Base-by-base conservation (phyloP, 2,888 invertebrate genomes). In the Mystacides longicornis region DNA sequence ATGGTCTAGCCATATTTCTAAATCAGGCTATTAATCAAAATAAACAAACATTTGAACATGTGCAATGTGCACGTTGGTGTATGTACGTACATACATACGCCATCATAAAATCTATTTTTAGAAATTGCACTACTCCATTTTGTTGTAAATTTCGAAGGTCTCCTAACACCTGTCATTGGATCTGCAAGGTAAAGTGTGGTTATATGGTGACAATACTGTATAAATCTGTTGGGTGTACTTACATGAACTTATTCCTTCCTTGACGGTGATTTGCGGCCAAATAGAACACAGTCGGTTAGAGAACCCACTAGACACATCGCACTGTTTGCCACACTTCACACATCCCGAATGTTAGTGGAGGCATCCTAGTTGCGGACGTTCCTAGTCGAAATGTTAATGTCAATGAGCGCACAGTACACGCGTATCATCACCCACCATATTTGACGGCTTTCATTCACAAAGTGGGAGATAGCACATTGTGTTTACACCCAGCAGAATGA, bases 371-470 rank as follows among this genome's bases (percentile, higher is more conserved):
- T n/a, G n/a, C n/a, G n/a, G n/a, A n/a, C n/a, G n/a, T n/a, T n/a
- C n/a, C n/a, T n/a, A n/a, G n/a, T n/a, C n/a, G n/a, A n/a, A n/a
- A n/a, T n/a, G n/a, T n/a, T n/a, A n/a, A 46, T 43, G 20, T 31
- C 20, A 47, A 48, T n/a, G 23, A 48, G 23, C 21, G 48, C 22
- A 49, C 18, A 49, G 16, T 52, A 51, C 50, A 46, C 52, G 27
- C 49, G 52, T 49, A 55, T 51, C 23, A 23, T 49, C 48, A 47
- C 22, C 53, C 53, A 56, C 52, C 56, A 52, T 56, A 49, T 52
- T 52, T 52, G 52, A 46, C 22, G 52, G 49, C 45, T 52, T 56
- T 56, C 56, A 56, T 56, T 56, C 56, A 56, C 56, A 56, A 51
- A 52, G 23, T 23, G 23, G 16, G 46, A 52, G 52, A 52, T 52